A percentile compares a stretch with the other conserved stretches of the same genome.
Conservation (phyloP, 2,113 vertebrate genomes). For the Paramisgurnus dabryanus region DNA sequence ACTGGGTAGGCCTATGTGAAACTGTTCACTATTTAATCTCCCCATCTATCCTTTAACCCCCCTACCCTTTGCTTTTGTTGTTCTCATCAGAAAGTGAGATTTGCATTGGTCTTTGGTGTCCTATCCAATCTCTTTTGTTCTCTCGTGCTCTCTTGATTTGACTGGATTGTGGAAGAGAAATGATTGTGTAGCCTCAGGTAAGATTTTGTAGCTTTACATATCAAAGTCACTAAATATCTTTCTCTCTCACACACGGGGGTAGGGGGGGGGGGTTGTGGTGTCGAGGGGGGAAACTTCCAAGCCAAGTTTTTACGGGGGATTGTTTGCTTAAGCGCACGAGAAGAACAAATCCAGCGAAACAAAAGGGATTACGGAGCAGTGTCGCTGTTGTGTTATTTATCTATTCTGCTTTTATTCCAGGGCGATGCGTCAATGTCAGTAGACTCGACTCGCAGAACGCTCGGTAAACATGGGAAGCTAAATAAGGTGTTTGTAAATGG, state of each 20-base stretch:
- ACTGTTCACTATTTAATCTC: conserved; percentile 39
- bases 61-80: conserved; percentile 36
- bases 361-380: conserved; percentile 61
- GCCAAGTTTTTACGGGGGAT: conserved; percentile 44
- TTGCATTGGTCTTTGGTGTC: conserved; percentile 56
- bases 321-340: conserved; percentile 56
- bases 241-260: conserved; percentile 46
- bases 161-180: conserved; percentile 54
- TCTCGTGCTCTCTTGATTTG: conserved; percentile 59
- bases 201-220: conserved; percentile 64
- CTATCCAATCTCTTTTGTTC: conserved; percentile 55
- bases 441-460: conserved; percentile 42
- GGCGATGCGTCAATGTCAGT: conserved; percentile 54
- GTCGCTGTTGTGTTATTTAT: conserved; percentile 62
- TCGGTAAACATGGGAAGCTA: conserved; percentile 54
- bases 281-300: conserved; percentile 23
- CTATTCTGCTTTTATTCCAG: conserved; percentile 48
- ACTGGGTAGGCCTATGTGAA: neutral
- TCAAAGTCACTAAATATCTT: conserved; percentile 60
- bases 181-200: conserved; percentile 63
- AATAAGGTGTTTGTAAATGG: conserved; percentile 54
- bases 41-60: conserved; percentile 48
- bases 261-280: conserved; percentile 14
- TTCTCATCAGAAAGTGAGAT: conserved; percentile 54
- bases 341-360: conserved; percentile 58